Evolutionary conservation across 2,888 invertebrate genomes (phyloP), one percentile per base, ranked within the genome.

Genomic region (Griposia aprilina): DNA sequence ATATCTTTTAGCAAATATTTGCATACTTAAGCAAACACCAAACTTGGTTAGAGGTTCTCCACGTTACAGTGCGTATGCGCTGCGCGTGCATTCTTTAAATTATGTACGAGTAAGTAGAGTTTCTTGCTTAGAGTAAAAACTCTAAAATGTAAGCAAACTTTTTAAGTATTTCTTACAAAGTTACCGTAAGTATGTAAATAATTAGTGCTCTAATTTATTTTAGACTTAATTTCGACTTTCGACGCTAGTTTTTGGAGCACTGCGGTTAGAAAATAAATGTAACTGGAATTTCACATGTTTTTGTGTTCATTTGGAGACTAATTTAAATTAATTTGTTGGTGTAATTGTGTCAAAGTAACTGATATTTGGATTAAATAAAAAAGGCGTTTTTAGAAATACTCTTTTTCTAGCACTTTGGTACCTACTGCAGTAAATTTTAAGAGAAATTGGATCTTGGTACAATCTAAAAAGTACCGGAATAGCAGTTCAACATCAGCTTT

Each of bases 141-240:
- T 60, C 45, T 23, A 71, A 71, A 76, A 83, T 71, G 60, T 62
- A 59, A 15, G 36, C 41, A 57, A 36, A 36, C 41, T 60, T 74
- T 82, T 74, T 66, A 60, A 30, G 41, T 67, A 62, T 59, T 74
- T 74, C 59, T 80, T 30, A 48, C 20, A 41, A 60, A 70, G 41
- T 41, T 62, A 76, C 69, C 41, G 57, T 82, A 63, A 82, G 65
- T 82, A 63, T 78, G 65, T 79, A 79, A 78, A 79, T 82, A 78
- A 78, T 82, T 82, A 74, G 70, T 78, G 41, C 15, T 82, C 63
- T 76, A 78, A 82, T 78, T 84, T 66, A 84, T 50, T 63, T 75
- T 50, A 66, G 65, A 72, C 3, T 50, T 59, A 63, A 59, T 66
- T 60, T 72, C 26, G 65, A 30, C 7, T 30, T 60, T 72, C 26